Evolutionary conservation across 2,113 vertebrate species (phyloP).

Genomic region (Campylorhamphus procurvoides): DNA sequence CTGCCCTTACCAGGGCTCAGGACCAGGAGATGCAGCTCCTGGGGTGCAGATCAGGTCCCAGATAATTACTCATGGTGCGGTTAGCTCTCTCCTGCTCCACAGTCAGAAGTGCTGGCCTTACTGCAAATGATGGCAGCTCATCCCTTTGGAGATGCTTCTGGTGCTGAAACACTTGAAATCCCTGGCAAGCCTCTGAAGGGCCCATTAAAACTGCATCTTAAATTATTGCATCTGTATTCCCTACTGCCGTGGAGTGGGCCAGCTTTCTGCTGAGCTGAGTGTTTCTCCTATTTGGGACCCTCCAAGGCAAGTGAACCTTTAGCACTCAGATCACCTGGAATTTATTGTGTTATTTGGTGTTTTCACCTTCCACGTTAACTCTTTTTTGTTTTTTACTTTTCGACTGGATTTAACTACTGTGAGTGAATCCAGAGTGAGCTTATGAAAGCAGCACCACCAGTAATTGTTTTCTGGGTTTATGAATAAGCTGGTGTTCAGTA

Average conservation of each 20-base stretch:
- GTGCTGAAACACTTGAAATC: background rate
- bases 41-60: background rate
- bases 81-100: background rate
- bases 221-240: background rate
- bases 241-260: background rate
- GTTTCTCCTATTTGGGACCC: background rate
- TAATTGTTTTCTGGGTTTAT: background rate
- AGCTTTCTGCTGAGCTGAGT: background rate
- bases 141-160: background rate
- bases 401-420: background rate
- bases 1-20: rapidly evolving
- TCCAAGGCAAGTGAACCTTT: background rate
- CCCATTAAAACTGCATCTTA: background rate
- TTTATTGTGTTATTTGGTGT: background rate
- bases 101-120: background rate
- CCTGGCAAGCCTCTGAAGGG: background rate
- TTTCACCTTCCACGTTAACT: background rate
- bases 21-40: background rate
- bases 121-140: background rate
- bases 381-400: background rate
- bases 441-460: background rate
- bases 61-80: background rate
- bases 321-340: background rate
- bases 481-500: background rate
- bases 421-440: background rate